These are phyloP conservation scores for Philopedon plagiatum DNA, from an alignment of 2,888 invertebrate species.

Conservation along the genomic window DNA sequence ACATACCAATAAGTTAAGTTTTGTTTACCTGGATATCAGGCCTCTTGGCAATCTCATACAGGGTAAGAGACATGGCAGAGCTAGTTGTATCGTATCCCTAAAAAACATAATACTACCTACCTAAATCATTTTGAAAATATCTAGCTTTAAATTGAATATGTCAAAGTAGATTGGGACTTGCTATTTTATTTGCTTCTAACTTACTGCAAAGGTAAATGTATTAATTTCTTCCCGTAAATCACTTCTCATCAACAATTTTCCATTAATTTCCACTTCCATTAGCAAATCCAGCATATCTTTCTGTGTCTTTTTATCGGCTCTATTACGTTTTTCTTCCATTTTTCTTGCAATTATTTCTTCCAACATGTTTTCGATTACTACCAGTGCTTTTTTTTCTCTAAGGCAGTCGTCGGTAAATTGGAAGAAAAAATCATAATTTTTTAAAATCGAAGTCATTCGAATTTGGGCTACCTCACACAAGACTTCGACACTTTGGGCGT, in stretches of 20 bases:
- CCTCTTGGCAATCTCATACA: conserved; percentile 43
- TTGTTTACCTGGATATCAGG: conserved; percentile 36
- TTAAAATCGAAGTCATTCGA: conserved; percentile 32
- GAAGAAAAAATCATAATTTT: conserved; percentile 39
- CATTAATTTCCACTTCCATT: conserved; percentile 46
- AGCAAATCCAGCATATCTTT: conserved; percentile 36
- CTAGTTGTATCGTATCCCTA: conserved; percentile 45
- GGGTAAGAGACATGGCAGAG: conserved; percentile 31
- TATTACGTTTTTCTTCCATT: not conserved
- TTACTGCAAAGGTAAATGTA: conserved; percentile 47
- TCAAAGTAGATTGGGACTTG: not conserved
- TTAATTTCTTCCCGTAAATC: conserved; percentile 47
- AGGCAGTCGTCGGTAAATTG: conserved; percentile 30
- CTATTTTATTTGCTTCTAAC: too few species aligned
- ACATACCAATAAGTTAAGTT: too few species aligned
- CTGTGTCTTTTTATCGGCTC: not conserved
- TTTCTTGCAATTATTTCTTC: conserved; percentile 36
- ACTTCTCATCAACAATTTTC: conserved; percentile 10
- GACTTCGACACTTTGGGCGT: conserved; percentile 37
- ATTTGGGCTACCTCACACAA: conserved; percentile 31
- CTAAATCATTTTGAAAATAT: not conserved
- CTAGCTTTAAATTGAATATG: not conserved
- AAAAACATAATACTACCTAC: not conserved
- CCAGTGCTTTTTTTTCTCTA: conserved; percentile 29
- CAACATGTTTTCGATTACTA: conserved; percentile 34